A percentile compares a stretch with the other conserved stretches of the same genome.
phyloP scores from a whole-genome alignment of 1,140 invertebrate genomes.

The Ceratoteleas bidentatus region DNA sequence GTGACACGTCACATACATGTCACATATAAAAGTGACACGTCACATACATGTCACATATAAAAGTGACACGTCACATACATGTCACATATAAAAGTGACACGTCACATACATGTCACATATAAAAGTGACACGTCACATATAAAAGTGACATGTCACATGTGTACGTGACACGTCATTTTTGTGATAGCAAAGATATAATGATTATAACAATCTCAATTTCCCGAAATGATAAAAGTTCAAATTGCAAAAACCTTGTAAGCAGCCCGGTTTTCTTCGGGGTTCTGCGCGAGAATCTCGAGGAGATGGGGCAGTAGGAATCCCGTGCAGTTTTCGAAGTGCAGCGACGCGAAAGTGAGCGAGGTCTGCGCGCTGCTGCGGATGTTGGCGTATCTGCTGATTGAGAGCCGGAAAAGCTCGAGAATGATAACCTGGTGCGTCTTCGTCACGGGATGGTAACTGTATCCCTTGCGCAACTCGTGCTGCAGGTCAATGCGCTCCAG shows the following conservation, averaged over 20 bases:
- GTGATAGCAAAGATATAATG: too few species aligned
- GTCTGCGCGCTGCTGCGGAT: slow-evolving; percentile 85
- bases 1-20: too few species aligned
- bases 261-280: slow-evolving; percentile 85
- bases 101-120: too few species aligned
- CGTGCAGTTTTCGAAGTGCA: slow-evolving; percentile 84
- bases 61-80: too few species aligned
- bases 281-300: slow-evolving; percentile 82
- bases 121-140: too few species aligned
- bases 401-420: slow-evolving; percentile 84
- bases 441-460: slow-evolving; percentile 79
- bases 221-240: too few species aligned
- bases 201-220: too few species aligned
- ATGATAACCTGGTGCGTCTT: slow-evolving; percentile 84
- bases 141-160: too few species aligned
- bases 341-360: slow-evolving; percentile 81
- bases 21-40: too few species aligned
- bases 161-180: too few species aligned
- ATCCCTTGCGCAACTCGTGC: slow-evolving; percentile 84
- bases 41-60: too few species aligned
- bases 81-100: too few species aligned
- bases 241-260: slow-evolving; percentile 89
- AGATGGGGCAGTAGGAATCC: slow-evolving; percentile 83
- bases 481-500: slow-evolving; percentile 85
- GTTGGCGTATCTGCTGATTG: slow-evolving; percentile 86